A percentile compares a stretch with the other conserved stretches of the same genome.
Evolutionary conservation across 2,888 invertebrate species (phyloP).

Genomic region (Amphipoea oculea): DNA sequence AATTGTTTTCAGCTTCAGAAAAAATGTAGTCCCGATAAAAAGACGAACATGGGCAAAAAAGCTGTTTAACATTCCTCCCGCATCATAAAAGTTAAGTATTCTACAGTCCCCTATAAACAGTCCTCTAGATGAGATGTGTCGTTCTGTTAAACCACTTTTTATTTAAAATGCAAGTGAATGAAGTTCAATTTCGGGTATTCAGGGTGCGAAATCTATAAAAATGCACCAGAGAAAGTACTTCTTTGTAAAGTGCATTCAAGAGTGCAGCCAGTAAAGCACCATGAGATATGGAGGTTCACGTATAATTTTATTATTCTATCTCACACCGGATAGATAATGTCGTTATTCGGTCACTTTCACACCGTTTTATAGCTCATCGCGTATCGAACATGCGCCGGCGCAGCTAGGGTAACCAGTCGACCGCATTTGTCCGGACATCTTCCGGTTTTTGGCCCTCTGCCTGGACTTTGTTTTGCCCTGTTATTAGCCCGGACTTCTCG

Average conservation of each 20-base stretch:
- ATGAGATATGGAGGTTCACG: conserved; percentile 27
- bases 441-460: not conserved
- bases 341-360: conserved; percentile 65
- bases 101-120: conserved; percentile 5
- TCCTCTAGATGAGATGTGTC: not conserved
- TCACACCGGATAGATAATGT: conserved; percentile 49
- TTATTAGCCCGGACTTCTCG: not conserved
- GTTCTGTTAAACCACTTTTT: not conserved
- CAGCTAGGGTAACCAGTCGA: conserved; percentile 11
- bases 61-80: conserved; percentile 11
- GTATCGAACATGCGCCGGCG: conserved; percentile 66
- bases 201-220: not conserved
- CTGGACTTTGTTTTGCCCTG: not conserved
- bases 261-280: not conserved
- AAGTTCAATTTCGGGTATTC: not conserved
- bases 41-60: conserved; percentile 2
- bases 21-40: not conserved
- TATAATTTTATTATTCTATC: conserved; percentile 61
- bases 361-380: conserved; percentile 66
- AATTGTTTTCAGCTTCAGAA: not conserved
- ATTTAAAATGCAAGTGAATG: not conserved
- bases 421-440: not conserved
- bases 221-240: not conserved
- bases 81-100: conserved; percentile 4
- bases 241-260: conserved; percentile 5